phyloP scores from a whole-genome alignment of 2,113 vertebrate genomes.

The Oreochromis aureus region DNA sequence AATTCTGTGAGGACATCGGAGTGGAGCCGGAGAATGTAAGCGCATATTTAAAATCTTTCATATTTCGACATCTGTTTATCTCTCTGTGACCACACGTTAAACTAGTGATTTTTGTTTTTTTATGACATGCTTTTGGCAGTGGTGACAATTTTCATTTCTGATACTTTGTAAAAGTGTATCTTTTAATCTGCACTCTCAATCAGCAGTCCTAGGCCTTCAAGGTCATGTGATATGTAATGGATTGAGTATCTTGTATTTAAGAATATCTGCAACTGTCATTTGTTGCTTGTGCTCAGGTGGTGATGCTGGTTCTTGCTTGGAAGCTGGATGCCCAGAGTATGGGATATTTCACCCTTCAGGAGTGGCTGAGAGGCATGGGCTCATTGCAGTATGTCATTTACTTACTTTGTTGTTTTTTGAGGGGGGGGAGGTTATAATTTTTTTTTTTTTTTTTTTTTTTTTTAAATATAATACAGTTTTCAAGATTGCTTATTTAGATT shows the following conservation, averaged over 20 bases:
- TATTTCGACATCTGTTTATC: not conserved
- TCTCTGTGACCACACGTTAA: not conserved
- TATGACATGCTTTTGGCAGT: not conserved
- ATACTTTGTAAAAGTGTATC: not conserved
- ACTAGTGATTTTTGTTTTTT: not conserved
- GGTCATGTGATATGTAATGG: not conserved
- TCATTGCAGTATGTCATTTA: slow-evolving; percentile 87
- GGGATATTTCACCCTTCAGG: slow-evolving; percentile 98
- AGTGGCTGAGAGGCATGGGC: slow-evolving; percentile 98
- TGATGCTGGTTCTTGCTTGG: slow-evolving; percentile 98
- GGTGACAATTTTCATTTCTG: not conserved
- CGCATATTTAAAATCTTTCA: not conserved
- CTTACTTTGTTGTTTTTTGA: not conserved
- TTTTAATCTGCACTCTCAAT: not conserved
- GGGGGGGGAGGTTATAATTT: not conserved
- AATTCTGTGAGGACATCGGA: slow-evolving; percentile 99
- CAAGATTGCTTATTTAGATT: not conserved
- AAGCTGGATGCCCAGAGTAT: slow-evolving; percentile 98
- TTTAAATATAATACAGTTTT: not conserved
- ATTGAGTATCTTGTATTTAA: not conserved
- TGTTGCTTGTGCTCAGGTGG: slow-evolving; percentile 79
- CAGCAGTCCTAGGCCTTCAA: not conserved
- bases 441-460: not conserved
- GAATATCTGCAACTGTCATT: not conserved
- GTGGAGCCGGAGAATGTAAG: slow-evolving; percentile 98